phyloP scores from a whole-genome alignment of 2,113 vertebrate species.

The Progne subis region DNA sequence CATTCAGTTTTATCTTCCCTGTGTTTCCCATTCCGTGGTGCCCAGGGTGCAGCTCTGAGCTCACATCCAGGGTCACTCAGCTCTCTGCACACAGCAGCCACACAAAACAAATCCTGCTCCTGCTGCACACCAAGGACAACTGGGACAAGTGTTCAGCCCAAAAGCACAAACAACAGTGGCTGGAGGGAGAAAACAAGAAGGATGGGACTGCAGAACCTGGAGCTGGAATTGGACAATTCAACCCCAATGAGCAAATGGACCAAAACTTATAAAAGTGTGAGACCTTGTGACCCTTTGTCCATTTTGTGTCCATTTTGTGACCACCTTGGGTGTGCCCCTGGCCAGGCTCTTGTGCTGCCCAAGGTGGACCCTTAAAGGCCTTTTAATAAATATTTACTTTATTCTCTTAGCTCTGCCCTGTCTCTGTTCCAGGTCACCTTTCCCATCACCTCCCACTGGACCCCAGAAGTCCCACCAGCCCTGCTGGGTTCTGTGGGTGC shows the following conservation, averaged over 20 bases:
- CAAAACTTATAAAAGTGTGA: no score
- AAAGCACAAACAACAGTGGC: no score
- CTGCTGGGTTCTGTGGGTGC: not conserved
- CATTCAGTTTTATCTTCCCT: not conserved
- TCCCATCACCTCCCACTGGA: not conserved
- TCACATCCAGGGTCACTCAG: not conserved
- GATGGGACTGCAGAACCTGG: not conserved
- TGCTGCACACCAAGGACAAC: no score
- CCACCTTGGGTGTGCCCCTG: not conserved
- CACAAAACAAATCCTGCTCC: no score
- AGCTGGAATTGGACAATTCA: not conserved
- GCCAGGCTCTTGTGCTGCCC: not conserved
- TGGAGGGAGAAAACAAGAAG: not conserved
- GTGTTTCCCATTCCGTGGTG: not conserved
- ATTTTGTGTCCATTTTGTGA: no score
- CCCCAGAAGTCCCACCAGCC: not conserved
- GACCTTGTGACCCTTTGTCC: no score
- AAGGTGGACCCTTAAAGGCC: not conserved
- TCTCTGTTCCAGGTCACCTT: not conserved
- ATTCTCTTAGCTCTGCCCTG: not conserved
- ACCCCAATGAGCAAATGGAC: not conserved
- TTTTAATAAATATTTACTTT: not conserved
- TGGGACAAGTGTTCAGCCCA: no score
- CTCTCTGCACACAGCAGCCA: no score
- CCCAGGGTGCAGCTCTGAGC: not conserved